Conservation (phyloP, 2,113 vertebrate genomes). For the Chascanopsetta lugubris region DNA sequence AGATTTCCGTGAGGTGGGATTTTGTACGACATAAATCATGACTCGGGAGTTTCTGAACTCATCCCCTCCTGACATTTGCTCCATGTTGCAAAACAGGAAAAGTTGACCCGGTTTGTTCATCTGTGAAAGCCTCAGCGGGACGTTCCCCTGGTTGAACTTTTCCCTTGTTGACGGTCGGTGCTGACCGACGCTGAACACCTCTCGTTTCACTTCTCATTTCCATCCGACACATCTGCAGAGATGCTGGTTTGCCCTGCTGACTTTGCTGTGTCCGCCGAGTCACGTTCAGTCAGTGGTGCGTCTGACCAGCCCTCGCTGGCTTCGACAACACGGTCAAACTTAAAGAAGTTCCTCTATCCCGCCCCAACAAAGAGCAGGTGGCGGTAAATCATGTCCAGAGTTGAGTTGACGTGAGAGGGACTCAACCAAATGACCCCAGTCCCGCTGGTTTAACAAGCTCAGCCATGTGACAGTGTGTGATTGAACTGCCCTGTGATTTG, state of each 20-base stretch:
- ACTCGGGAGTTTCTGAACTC: not conserved
- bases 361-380: not conserved
- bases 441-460: not conserved
- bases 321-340: not conserved
- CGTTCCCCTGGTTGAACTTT: too few relatives aligned
- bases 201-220: slow-evolving; percentile 58
- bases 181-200: not conserved
- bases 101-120: not conserved
- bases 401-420: not conserved
- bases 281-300: slow-evolving; percentile 16
- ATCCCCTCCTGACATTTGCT: not conserved
- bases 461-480: slow-evolving; percentile 49
- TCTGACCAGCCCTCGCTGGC: not conserved
- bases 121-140: not conserved
- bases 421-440: slow-evolving; percentile 6
- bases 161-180: not conserved
- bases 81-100: not conserved
- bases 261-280: slow-evolving; percentile 10
- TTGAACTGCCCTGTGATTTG: slow-evolving; percentile 10
- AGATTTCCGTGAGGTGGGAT: not conserved
- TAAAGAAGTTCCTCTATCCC: not conserved
- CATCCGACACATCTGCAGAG: not conserved
- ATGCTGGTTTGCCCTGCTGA: slow-evolving; percentile 28
- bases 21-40: not conserved
- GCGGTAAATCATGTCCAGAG: not conserved